These are phyloP conservation scores for Noctua janthe DNA, from an alignment of 2,888 invertebrate genomes.

Conservation along the genomic window DNA sequence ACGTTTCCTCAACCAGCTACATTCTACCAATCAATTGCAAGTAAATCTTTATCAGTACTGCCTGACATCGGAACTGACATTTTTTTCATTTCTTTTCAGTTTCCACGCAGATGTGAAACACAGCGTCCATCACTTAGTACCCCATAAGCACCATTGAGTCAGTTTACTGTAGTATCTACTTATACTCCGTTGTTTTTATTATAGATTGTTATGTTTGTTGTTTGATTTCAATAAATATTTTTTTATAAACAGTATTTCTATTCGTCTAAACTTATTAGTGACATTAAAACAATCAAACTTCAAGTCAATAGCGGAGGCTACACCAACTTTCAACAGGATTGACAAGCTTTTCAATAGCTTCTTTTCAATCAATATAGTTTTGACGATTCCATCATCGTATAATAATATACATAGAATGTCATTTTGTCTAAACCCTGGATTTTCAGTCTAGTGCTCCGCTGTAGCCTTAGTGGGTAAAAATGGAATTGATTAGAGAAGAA, in stretches of 20 bases:
- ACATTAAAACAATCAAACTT: too few species aligned
- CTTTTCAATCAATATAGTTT: not conserved
- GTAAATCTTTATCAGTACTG: not conserved
- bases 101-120: conserved; percentile 70
- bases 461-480: not conserved
- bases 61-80: not conserved
- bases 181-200: not conserved
- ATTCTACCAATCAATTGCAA: not conserved
- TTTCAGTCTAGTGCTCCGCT: not conserved
- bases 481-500: not conserved
- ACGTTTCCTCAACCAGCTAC: not conserved
- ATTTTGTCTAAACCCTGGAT: not conserved
- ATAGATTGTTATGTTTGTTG: conserved; percentile 6
- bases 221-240: conserved; percentile 14
- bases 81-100: conserved; percentile 53
- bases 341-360: not conserved
- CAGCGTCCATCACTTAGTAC: conserved; percentile 67
- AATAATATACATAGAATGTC: not conserved
- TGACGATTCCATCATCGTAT: not conserved
- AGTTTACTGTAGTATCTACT: not conserved
- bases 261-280: not conserved
- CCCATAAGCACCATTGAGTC: conserved; percentile 56
- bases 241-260: not conserved
- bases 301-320: too few species aligned
- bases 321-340: not conserved